Conservation (phyloP, 2,888 invertebrate species). For the Hipparchia sbordonii region DNA sequence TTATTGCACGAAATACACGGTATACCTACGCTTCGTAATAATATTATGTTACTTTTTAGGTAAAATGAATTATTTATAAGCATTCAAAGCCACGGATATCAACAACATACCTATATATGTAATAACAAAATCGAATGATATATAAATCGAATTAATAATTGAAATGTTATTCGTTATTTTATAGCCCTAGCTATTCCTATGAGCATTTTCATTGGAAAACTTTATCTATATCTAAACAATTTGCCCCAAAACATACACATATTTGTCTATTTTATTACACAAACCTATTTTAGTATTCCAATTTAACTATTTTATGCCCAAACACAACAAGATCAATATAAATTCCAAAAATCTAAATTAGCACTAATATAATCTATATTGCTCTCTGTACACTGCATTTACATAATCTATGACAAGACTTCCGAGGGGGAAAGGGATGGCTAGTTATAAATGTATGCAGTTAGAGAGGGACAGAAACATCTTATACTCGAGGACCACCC, state of each 20-base stretch:
- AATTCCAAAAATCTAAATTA: slow-evolving; percentile 43
- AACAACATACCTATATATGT: slow-evolving; percentile 4
- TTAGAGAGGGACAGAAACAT: slow-evolving; percentile 47
- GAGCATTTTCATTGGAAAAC: neutral
- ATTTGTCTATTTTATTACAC: slow-evolving; percentile 26
- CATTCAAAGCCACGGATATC: neutral
- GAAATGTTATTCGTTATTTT: slow-evolving; percentile 16
- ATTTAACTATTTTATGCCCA: slow-evolving; percentile 19
- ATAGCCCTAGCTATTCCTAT: neutral
- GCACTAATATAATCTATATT: slow-evolving; percentile 31
- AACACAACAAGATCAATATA: slow-evolving; percentile 28
- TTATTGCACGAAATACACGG: neutral
- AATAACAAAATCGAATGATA: neutral
- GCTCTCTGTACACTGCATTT: slow-evolving; percentile 39
- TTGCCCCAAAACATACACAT: slow-evolving; percentile 16
- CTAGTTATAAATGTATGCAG: slow-evolving; percentile 24
- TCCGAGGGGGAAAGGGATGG: slow-evolving; percentile 27
- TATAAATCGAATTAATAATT: slow-evolving; percentile 10
- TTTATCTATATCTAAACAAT: slow-evolving; percentile 8
- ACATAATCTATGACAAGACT: slow-evolving; percentile 61
- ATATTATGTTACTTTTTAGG: neutral
- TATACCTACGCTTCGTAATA: neutral
- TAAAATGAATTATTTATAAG: neutral
- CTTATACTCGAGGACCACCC: slow-evolving; percentile 69
- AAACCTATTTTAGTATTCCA: slow-evolving; percentile 26